These are phyloP conservation scores for Bufotes viridis DNA, from an alignment of 2,797 vertebrate species.

Conservation along the genomic window DNA sequence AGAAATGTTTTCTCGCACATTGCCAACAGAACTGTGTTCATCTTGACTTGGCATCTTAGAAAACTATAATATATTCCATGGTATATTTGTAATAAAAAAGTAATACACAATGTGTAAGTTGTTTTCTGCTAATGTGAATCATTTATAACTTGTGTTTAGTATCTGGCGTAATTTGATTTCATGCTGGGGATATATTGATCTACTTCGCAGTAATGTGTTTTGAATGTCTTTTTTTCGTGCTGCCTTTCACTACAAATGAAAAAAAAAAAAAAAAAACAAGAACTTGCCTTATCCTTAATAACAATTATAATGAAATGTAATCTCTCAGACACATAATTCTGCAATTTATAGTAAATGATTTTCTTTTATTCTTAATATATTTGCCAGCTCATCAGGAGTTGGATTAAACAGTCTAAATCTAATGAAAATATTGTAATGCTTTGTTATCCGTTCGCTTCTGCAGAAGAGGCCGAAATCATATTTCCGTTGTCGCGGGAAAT, in stretches of 20 bases:
- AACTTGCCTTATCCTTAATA: slow-evolving; percentile 31
- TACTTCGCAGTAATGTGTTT: slow-evolving; percentile 41
- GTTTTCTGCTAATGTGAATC: slow-evolving; percentile 1
- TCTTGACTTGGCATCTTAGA: neutral
- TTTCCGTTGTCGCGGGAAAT: slow-evolving; percentile 13
- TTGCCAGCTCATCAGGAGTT: slow-evolving; percentile 44
- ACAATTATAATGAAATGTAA: slow-evolving; percentile 52
- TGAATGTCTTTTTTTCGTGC: slow-evolving; percentile 39
- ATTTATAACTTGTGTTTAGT: slow-evolving; percentile 52
- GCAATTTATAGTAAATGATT: slow-evolving; percentile 42
- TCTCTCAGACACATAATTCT: slow-evolving; percentile 44
- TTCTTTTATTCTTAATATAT: slow-evolving; percentile 41
- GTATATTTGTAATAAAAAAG: slow-evolving; percentile 14
- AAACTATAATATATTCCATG: slow-evolving; percentile 16
- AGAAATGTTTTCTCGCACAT: too few species aligned
- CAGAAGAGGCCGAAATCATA: slow-evolving; percentile 27
- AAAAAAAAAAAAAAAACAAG: neutral
- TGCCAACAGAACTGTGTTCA: neutral
- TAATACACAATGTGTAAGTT: slow-evolving; percentile 4
- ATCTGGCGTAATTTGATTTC: slow-evolving; percentile 50
- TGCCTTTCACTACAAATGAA: slow-evolving; percentile 26
- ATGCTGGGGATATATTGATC: slow-evolving; percentile 58
- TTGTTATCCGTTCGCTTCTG: slow-evolving; percentile 26
- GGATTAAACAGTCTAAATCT: slow-evolving; percentile 42
- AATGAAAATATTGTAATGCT: slow-evolving; percentile 39